Evolutionary conservation across 2,888 invertebrate genomes (phyloP), one percentile per base, ranked within the genome.

Genomic region (Oscheius sp.): DNA sequence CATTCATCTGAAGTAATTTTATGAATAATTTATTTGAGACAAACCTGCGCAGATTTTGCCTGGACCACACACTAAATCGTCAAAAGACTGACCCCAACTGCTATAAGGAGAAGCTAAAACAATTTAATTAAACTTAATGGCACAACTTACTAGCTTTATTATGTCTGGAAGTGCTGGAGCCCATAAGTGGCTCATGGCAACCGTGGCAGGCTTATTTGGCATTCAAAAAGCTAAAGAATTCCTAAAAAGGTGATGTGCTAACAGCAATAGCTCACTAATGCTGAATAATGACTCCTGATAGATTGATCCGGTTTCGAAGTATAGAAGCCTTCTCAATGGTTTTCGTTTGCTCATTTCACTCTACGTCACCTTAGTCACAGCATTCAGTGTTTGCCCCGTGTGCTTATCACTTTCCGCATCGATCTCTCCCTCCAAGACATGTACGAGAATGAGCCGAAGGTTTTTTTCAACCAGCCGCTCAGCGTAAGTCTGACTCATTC

Each of bases 71-170:
- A 48, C 10, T 1, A 64, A 17, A 45, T 64, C 50, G 33, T 64
- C 64, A 48, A 48, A 27, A 6, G 64, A 64, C 23, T 45, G 39
- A 15, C 64, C 64, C 64, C 64, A 64, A 33, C 64, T 64, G 34
- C 64, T 45, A 27, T 48, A 64, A 2, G 64, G 64, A 20, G 64
- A 64, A 6, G 64, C 64, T 64, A 42, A 42, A 58, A 58, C 12
- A 8, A 2, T 23, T 6, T 57, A 37, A 33, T 12, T 3, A 57
- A 37, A 31, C 29, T 31, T 31, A 34, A 53, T n/a, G 12, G n/a
- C 10, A 37, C 15, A 29, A 55, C 61, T 37, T 64, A 64, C 64
- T 64, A 48, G 64, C 64, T 64, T 64, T 64, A 45, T 64, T 25
- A 27, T 42, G 45, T 25, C 31, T 10, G 23, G 64, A 64, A n/a